Evolutionary conservation across 2,888 invertebrate species (phyloP).

Genomic region (Drosophila demipolita): DNA sequence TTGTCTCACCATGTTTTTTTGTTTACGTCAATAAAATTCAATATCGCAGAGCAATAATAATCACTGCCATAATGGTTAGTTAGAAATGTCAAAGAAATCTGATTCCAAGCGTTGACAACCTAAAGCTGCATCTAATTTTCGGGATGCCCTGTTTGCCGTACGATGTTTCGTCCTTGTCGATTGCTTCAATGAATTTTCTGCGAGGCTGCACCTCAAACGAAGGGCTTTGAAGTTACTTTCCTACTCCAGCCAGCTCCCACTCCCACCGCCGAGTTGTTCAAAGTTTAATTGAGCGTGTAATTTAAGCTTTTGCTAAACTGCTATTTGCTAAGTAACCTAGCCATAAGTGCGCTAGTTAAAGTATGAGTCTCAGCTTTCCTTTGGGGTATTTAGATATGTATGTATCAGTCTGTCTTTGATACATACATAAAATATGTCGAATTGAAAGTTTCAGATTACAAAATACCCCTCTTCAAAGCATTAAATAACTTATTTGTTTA

Average conservation of each 20-base stretch:
- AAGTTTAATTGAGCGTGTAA: constrained; percentile 79
- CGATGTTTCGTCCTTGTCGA: constrained; percentile 32
- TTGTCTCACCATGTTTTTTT: constrained; percentile 48
- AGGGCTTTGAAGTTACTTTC: constrained; percentile 71
- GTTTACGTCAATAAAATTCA: constrained; percentile 61
- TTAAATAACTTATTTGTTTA: not conserved
- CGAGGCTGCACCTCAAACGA: constrained; percentile 77
- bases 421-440: not conserved
- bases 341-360: constrained; percentile 47
- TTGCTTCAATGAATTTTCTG: constrained; percentile 72
- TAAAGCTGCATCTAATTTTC: constrained; percentile 26
- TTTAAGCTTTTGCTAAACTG: constrained; percentile 75
- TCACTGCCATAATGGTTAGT: constrained; percentile 30
- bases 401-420: not conserved
- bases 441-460: not conserved
- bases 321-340: constrained; percentile 70
- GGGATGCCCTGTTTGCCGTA: constrained; percentile 1
- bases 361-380: constrained; percentile 10
- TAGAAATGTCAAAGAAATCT: not conserved
- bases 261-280: constrained; percentile 55
- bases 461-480: not conserved
- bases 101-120: not conserved
- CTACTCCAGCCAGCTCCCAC: constrained; percentile 29
- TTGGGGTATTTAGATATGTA: not conserved
- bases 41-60: constrained; percentile 49